Evolutionary conservation across 1,140 invertebrate species (phyloP).

Genomic region (Zaprionus gabonicus): DNA sequence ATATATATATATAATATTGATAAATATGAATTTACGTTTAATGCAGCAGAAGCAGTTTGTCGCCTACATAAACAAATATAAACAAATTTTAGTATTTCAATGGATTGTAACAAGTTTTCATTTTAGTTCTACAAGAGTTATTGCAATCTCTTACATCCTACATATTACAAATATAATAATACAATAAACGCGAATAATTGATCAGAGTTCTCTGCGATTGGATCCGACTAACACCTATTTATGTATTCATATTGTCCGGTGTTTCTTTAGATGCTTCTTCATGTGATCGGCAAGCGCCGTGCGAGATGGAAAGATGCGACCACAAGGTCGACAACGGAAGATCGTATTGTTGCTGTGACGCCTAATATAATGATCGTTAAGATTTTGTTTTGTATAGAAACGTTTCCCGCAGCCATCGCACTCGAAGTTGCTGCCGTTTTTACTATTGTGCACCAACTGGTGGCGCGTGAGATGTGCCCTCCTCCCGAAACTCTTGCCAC

Average conservation of each 20-base stretch:
- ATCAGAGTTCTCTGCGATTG: constrained; percentile 26
- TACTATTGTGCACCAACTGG: constrained; percentile 43
- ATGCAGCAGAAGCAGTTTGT: constrained; percentile 36
- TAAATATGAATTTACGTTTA: constrained; percentile 38
- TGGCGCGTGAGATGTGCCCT: constrained; percentile 57
- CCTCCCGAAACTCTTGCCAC: constrained; percentile 58
- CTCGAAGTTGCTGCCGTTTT: constrained; percentile 27
- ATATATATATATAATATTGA: constrained; percentile 15
- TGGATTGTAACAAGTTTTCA: constrained; percentile 28
- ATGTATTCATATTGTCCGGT: constrained; percentile 1
- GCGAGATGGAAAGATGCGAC: constrained; percentile 34
- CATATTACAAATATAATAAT: constrained; percentile 19
- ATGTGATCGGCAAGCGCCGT: constrained; percentile 28
- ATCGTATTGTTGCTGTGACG: constrained; percentile 33
- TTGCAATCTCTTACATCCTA: constrained; percentile 34
- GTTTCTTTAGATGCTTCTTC: constrained; percentile 17
- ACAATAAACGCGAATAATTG: constrained; percentile 48
- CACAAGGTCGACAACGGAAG: constrained; percentile 52
- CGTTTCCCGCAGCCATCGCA: constrained; percentile 45
- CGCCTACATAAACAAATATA: constrained; percentile 36
- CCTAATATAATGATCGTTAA: constrained; percentile 54
- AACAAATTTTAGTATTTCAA: constrained; percentile 52
- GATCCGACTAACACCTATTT: not conserved
- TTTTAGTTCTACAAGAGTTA: constrained; percentile 50
- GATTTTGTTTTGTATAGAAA: constrained; percentile 67